phyloP scores from a whole-genome alignment of 2,888 invertebrate species.

The Halictus quadricinctus region DNA sequence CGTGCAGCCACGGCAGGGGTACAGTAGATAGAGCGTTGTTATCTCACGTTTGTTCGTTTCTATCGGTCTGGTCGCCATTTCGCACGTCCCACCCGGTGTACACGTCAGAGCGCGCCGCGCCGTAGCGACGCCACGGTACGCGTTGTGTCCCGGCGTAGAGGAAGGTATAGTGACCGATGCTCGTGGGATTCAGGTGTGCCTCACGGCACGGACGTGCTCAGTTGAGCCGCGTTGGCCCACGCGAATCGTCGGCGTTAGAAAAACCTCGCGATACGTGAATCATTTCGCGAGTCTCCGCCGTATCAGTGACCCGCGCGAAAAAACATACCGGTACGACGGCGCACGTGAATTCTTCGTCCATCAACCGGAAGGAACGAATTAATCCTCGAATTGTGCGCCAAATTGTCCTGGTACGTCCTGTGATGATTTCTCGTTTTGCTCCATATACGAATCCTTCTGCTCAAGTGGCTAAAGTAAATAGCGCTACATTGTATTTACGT shows the following conservation, averaged over 20 bases:
- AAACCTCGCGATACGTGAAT: conserved; percentile 3
- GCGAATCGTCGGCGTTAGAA: conserved; percentile 60
- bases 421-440: background rate
- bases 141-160: conserved; percentile 62
- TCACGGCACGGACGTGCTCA: conserved; percentile 69
- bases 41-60: conserved; percentile 24
- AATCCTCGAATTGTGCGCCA: background rate
- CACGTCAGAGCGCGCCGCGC: conserved; percentile 57
- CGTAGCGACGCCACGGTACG: conserved; percentile 64
- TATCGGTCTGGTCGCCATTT: conserved; percentile 29
- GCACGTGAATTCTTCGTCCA: background rate
- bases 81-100: conserved; percentile 61
- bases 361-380: background rate
- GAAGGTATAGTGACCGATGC: conserved; percentile 74
- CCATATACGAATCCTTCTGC: background rate
- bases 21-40: conserved; percentile 12
- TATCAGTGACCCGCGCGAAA: background rate
- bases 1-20: background rate
- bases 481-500: background rate
- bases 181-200: conserved; percentile 74
- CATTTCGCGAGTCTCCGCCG: background rate
- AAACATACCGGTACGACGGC: background rate
- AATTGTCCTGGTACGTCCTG: background rate
- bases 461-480: background rate
- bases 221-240: conserved; percentile 73